Conservation (phyloP, 2,888 invertebrate species). For the Hydriomena furcata region DNA sequence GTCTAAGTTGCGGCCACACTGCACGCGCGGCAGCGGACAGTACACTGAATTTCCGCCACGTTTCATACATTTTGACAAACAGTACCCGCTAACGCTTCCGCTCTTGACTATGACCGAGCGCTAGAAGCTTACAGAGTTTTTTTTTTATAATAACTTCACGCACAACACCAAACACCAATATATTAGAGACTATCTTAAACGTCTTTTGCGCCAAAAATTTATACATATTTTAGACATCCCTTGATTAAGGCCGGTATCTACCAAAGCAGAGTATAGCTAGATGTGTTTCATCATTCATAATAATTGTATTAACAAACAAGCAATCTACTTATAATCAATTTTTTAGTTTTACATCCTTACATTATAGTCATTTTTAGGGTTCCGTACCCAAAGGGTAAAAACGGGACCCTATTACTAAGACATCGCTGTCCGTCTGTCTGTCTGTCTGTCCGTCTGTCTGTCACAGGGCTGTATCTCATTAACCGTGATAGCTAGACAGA, state of each 20-base stretch:
- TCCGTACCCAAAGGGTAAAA: too few species aligned
- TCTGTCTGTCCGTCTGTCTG: too few species aligned
- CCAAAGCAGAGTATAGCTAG: background rate
- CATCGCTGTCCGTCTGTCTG: too few species aligned
- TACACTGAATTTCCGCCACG: background rate
- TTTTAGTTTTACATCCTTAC: too few species aligned
- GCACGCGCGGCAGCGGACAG: background rate
- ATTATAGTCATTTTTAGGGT: too few species aligned
- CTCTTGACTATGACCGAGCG: background rate
- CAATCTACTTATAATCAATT: too few species aligned
- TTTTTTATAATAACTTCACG: conserved; percentile 41
- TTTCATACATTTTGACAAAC: background rate
- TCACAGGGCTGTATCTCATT: too few species aligned
- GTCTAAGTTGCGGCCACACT: conserved; percentile 41
- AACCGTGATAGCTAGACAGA: too few species aligned
- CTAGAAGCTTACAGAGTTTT: conserved; percentile 45
- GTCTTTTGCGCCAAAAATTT: background rate
- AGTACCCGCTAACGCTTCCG: background rate
- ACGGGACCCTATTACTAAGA: too few species aligned
- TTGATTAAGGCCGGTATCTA: background rate
- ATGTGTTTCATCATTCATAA: too few species aligned
- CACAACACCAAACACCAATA: conserved; percentile 59
- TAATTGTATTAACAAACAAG: too few species aligned
- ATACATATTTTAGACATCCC: too few species aligned
- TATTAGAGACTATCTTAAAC: conserved; percentile 29